Evolutionary conservation across 2,888 invertebrate species (phyloP), one percentile per base, ranked within the genome.

Genomic region (Nemurella pictetii): DNA sequence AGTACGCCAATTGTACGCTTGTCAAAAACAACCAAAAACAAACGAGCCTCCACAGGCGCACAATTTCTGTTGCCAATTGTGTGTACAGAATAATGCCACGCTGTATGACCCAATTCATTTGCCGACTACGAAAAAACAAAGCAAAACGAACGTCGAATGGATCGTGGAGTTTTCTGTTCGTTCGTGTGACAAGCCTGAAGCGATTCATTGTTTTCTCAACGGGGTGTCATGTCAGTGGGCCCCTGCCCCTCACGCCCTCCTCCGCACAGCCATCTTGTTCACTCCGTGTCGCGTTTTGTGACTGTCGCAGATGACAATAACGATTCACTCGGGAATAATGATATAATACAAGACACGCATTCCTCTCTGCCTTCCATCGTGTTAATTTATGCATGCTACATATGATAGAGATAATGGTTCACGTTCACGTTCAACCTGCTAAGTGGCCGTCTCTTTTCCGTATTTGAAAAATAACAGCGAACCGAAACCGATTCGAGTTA

Each of bases 271-370:
- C 78, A 28, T 78, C 78, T 30, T 30, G 29, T 27, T 3, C 55
- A 20, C 12, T 28, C 29, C 78, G 30, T 78, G 78, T 78, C 78
- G 30, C 78, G 4, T 30, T 27, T 55, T 82, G 82, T 82, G 82
- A 82, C 82, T 82, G 82, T 82, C 55, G 27, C 82, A 29, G 25
- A 25, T 55, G 55, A 82, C 82, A 82, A 82, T 55, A 82, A 82
- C 82, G 55, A 82, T 82, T 82, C 82, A 82, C 82, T 82, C 29
- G 82, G n/a, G 26, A 75, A 75, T 75, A 75, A 75, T 55, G 55
- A 55, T 75, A 75, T 75, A 75, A 75, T 28, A 78, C 29, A 78
- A 29, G 20, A 30, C n/a, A 28, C 29, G 28, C 78, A 30, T 75
- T 75, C 80, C 32, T 25, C 82, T 26, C 55, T 55, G 55, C 20